phyloP scores from a whole-genome alignment of 2,113 vertebrate species.

The Actenoides lindsayi region DNA sequence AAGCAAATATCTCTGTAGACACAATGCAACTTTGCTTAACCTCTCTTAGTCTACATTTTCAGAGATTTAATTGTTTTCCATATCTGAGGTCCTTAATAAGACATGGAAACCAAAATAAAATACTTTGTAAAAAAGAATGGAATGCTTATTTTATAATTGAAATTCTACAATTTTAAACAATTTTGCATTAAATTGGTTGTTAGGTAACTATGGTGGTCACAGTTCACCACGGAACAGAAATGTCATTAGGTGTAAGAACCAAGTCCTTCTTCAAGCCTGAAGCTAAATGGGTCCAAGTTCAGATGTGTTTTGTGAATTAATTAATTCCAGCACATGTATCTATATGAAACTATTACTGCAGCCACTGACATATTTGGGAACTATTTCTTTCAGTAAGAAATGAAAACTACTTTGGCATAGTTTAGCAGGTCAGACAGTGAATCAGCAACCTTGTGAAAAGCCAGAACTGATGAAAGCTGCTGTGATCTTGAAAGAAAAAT shows the following conservation, averaged over 20 bases:
- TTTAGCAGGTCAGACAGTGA: neutral
- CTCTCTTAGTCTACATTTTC: neutral
- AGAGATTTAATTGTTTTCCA: neutral
- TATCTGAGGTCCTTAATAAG: neutral
- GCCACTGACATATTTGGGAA: neutral
- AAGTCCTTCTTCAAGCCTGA: neutral
- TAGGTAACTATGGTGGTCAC: neutral
- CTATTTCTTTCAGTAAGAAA: neutral
- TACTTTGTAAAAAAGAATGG: neutral
- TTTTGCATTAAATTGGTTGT: neutral
- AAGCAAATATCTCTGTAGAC: neutral
- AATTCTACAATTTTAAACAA: neutral
- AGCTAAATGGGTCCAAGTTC: neutral
- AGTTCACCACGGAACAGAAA: neutral
- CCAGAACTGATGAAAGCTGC: neutral
- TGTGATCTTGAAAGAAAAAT: neutral
- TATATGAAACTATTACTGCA: neutral
- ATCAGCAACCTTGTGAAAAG: neutral
- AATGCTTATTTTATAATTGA: neutral
- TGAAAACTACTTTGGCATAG: neutral
- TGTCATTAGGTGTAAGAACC: neutral
- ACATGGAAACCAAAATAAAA: neutral
- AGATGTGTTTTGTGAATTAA: neutral
- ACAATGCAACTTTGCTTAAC: neutral
- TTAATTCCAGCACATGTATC: neutral